Conservation (phyloP, 2,888 invertebrate genomes). For the Drosophila aldrichi region DNA sequence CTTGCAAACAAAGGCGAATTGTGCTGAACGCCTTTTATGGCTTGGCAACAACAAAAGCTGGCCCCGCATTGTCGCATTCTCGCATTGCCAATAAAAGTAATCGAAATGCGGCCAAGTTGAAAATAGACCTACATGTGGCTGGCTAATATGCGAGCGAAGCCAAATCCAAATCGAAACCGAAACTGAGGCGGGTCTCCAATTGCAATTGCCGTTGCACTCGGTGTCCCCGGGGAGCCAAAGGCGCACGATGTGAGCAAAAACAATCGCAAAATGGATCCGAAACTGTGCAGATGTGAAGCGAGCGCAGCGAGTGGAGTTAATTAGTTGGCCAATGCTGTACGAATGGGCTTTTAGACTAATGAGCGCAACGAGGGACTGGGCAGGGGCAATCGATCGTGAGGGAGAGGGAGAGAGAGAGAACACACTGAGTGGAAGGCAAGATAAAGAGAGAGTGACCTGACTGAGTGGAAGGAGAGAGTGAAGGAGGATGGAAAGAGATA, state of each 20-base stretch:
- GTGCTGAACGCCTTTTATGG: slow-evolving; percentile 43
- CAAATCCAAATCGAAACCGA: not conserved
- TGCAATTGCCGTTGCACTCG: slow-evolving; percentile 21
- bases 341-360: slow-evolving; percentile 72
- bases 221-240: slow-evolving; percentile 48
- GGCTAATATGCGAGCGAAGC: slow-evolving; percentile 58
- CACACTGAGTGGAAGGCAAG: not conserved
- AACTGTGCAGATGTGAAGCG: slow-evolving; percentile 47
- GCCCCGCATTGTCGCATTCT: slow-evolving; percentile 23
- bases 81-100: slow-evolving; percentile 49
- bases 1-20: slow-evolving; percentile 24
- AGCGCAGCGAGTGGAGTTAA: slow-evolving; percentile 33
- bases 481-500: not conserved
- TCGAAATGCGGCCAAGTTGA: slow-evolving; percentile 54
- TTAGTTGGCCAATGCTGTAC: slow-evolving; percentile 56
- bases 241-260: slow-evolving; percentile 62
- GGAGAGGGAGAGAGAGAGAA: not conserved
- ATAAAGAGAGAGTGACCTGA: too few species aligned
- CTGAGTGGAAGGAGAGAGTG: too few species aligned
- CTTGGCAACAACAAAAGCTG: slow-evolving; percentile 72
- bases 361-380: slow-evolving; percentile 31
- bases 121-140: slow-evolving; percentile 8
- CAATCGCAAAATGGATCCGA: slow-evolving; percentile 37
- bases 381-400: not conserved
- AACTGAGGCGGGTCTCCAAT: not conserved